Conservation (phyloP, 2,888 invertebrate genomes). For the Zonitis immaculata region DNA sequence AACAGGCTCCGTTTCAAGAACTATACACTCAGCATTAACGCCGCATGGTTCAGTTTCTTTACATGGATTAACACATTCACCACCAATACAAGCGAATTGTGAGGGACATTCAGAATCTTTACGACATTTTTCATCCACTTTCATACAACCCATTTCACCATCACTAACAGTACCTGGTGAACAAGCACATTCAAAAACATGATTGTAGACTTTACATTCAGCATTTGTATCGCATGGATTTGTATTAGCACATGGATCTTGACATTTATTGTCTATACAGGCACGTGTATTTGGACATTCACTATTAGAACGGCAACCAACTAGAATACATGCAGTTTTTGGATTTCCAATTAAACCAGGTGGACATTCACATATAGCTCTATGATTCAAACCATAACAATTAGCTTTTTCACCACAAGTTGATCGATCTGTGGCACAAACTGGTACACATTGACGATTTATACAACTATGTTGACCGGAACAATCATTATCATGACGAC, state of each 20-base stretch:
- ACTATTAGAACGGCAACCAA: slow-evolving; percentile 73
- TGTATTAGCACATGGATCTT: slow-evolving; percentile 65
- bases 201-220: slow-evolving; percentile 71
- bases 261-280: slow-evolving; percentile 76
- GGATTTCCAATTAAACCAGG: slow-evolving; percentile 80
- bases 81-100: slow-evolving; percentile 76
- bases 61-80: slow-evolving; percentile 81
- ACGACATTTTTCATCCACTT: slow-evolving; percentile 62
- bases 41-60: slow-evolving; percentile 74
- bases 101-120: slow-evolving; percentile 78
- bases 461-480: slow-evolving; percentile 78
- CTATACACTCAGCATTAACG: slow-evolving; percentile 71
- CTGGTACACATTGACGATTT: slow-evolving; percentile 76
- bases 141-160: slow-evolving; percentile 58
- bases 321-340: slow-evolving; percentile 66
- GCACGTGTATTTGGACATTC: slow-evolving; percentile 79
- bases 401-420: slow-evolving; percentile 73
- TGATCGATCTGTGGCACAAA: slow-evolving; percentile 65
- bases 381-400: slow-evolving; percentile 76
- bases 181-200: slow-evolving; percentile 75
- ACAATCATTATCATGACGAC: slow-evolving; percentile 71
- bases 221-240: slow-evolving; percentile 69
- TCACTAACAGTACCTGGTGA: slow-evolving; percentile 69
- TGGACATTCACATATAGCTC: slow-evolving; percentile 77
- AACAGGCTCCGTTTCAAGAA: slow-evolving; percentile 76